Base-by-base conservation (phyloP, 2,888 invertebrate genomes). In the Apoda limacodes region DNA sequence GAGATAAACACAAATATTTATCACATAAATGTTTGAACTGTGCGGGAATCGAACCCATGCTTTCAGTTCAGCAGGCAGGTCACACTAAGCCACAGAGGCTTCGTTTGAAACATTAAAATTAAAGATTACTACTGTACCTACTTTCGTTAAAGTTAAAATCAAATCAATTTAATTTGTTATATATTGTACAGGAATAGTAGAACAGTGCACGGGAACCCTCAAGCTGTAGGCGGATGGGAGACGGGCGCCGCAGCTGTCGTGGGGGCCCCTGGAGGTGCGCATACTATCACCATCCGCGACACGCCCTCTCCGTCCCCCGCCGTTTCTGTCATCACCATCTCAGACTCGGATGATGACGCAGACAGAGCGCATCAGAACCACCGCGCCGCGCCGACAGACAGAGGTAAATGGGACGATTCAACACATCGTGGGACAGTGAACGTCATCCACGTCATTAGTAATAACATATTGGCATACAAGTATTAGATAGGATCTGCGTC, bases 251-350 rank as follows among this genome's bases (percentile, higher is more conserved):
- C 38, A 34, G 45, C 53, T 39, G 42, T 30, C 23, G 24, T 37
- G 23, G 41, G 25, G 40, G 41, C 35, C 50, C 52, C 25, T 65
- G 74, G 37, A 67, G 64, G 42, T 66, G 66, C 44, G 61, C 41
- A 61, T 21, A 89, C 90, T 50, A 95, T 93, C 58, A 95, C 95
- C 9, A 96, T 97, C 59, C 95, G 96, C 33, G 96, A 97, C 52
- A 88, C 93, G 45, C 96, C 96, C 71, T 95, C 97, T 13, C 97
- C 97, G 1, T 95, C 95, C 15, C 96, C 96, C 3, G 91, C 95
- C 24, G 94, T 93, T 28, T 93, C 95, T 33, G 95, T 97, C 48
- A 97, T 98, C 57, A 97, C 96, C 22, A 95, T 95, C 53, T 93
- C 93, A 10, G 97, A 97, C 63, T 95, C 95, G 50, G 96, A 96